These are phyloP conservation scores for Spodoptera frugiperda DNA, from an alignment of 1,140 invertebrate genomes.

Conservation along the genomic window DNA sequence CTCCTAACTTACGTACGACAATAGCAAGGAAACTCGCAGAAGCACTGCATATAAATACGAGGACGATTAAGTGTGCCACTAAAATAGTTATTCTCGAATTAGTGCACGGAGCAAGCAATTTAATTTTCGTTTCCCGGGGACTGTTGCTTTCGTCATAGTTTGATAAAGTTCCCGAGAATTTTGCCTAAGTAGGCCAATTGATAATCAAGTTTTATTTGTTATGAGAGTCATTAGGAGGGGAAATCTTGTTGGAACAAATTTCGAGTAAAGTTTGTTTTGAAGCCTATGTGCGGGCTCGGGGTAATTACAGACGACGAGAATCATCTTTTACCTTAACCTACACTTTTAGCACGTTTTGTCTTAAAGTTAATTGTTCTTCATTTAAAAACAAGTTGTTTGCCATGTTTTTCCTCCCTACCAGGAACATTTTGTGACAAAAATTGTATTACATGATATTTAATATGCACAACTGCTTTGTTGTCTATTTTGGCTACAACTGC, in stretches of 20 bases:
- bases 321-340: slow-evolving; percentile 42
- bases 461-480: too few species aligned
- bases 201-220: slow-evolving; percentile 65
- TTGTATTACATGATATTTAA: too few species aligned
- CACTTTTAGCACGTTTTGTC: slow-evolving; percentile 1
- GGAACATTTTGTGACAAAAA: too few species aligned
- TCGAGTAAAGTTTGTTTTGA: slow-evolving; percentile 54
- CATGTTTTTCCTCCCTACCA: too few species aligned
- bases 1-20: neutral
- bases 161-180: slow-evolving; percentile 44
- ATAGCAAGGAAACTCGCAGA: neutral
- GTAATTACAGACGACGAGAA: slow-evolving; percentile 50
- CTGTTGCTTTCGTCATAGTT: slow-evolving; percentile 44
- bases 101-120: slow-evolving; percentile 41
- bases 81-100: slow-evolving; percentile 38
- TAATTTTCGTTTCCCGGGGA: slow-evolving; percentile 35
- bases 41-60: neutral
- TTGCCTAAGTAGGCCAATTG: slow-evolving; percentile 52
- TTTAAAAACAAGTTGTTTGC: neutral
- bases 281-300: slow-evolving; percentile 48
- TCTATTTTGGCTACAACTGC: too few species aligned
- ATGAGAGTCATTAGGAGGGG: slow-evolving; percentile 56
- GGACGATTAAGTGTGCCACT: slow-evolving; percentile 2
- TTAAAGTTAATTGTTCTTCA: slow-evolving; percentile 9
- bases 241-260: slow-evolving; percentile 56